These are phyloP conservation scores for Laupala kohalensis DNA, from an alignment of 1,140 invertebrate species.

Conservation along the genomic window DNA sequence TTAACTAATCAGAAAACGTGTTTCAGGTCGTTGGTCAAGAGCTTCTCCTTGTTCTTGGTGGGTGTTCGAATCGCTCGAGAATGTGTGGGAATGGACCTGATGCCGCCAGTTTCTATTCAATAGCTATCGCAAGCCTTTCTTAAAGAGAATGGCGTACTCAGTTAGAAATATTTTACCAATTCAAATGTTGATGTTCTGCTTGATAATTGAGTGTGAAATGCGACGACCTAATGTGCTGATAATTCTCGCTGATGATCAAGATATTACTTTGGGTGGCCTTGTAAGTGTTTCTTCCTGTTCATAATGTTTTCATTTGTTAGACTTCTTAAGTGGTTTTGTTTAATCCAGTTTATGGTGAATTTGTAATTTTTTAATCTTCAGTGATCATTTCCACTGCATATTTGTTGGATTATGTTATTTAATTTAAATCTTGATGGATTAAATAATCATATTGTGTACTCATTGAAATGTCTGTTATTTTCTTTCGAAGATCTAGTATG, in stretches of 20 bases:
- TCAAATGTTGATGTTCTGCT: background rate
- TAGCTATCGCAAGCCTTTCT: background rate
- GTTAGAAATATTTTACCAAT: background rate
- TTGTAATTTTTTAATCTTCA: too few species aligned
- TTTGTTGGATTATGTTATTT: too few species aligned
- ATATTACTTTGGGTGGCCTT: conserved; percentile 59
- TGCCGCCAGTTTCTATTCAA: conserved; percentile 12
- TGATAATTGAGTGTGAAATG: conserved; percentile 35
- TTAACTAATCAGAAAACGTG: background rate
- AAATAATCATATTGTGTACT: too few species aligned
- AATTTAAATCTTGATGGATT: too few species aligned
- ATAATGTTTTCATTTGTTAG: too few species aligned
- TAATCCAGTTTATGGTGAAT: too few species aligned
- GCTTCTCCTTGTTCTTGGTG: conserved; percentile 15
- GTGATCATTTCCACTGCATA: too few species aligned
- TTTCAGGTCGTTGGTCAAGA: conserved; percentile 18
- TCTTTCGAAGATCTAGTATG: too few species aligned
- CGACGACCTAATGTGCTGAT: conserved; percentile 41
- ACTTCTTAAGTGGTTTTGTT: too few species aligned
- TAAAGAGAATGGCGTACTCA: background rate
- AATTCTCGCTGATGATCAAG: conserved; percentile 77
- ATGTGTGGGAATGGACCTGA: conserved; percentile 16
- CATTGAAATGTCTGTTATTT: too few species aligned
- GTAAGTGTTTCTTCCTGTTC: conserved; percentile 36
- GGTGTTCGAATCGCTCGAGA: conserved; percentile 17